Evolutionary conservation across 2,888 invertebrate genomes (phyloP).

Genomic region (Ceramica pisi): DNA sequence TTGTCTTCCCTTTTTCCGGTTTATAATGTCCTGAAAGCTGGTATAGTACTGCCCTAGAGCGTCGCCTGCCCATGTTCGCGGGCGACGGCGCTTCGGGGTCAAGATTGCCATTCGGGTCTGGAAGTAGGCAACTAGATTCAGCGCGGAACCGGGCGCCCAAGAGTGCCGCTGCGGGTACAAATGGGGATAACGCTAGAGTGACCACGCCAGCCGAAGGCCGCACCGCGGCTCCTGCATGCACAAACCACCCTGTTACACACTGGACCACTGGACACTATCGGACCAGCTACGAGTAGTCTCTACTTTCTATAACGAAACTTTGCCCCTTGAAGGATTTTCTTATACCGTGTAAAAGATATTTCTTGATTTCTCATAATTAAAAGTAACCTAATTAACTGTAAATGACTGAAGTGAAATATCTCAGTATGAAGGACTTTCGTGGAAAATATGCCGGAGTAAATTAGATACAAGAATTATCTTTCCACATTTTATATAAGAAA

Average conservation of each 20-base stretch:
- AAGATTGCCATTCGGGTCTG: conserved; percentile 96
- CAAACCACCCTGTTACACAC: conserved; percentile 89
- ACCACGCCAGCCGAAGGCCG: conserved; percentile 91
- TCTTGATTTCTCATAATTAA: conserved; percentile 38
- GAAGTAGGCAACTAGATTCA: conserved; percentile 95
- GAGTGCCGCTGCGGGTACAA: conserved; percentile 94
- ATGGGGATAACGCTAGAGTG: conserved; percentile 92
- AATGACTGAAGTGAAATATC: conserved; percentile 14
- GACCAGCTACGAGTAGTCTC: conserved; percentile 61
- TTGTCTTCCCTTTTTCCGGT: conserved; percentile 97
- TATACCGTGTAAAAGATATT: conserved; percentile 54
- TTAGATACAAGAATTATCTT: conserved; percentile 58
- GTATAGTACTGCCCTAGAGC: conserved; percentile 98
- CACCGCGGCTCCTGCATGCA: conserved; percentile 91
- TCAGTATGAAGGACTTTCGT: conserved; percentile 5
- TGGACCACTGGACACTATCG: conserved; percentile 49
- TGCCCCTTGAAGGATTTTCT: conserved; percentile 63
- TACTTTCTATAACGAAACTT: conserved; percentile 59
- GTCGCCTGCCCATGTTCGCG: conserved; percentile 97
- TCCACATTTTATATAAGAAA: conserved; percentile 65
- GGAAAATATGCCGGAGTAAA: conserved; percentile 27
- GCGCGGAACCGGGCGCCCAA: conserved; percentile 95
- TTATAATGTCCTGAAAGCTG: conserved; percentile 99
- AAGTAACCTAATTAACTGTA: conserved; percentile 10
- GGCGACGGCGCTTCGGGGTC: conserved; percentile 95